Conservation (phyloP, 2,797 vertebrate species). For the Epinephelus malabaricus region DNA sequence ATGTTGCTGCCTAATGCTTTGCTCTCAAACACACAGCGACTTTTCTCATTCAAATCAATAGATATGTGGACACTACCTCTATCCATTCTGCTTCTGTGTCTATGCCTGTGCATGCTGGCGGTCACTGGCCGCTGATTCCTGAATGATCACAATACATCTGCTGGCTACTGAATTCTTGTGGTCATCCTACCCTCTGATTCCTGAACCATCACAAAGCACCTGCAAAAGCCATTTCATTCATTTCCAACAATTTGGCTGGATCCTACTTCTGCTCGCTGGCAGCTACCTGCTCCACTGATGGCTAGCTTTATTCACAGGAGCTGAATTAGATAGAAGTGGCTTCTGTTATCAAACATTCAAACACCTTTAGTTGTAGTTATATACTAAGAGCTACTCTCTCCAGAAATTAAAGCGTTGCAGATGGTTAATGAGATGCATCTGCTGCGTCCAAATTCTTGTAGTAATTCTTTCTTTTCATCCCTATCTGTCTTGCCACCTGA, state of each 20-base stretch:
- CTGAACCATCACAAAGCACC: conserved; percentile 52
- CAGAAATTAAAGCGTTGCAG: conserved; percentile 16
- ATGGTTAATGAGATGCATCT: conserved; percentile 32
- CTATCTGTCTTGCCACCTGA: conserved; percentile 12
- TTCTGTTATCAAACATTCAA: conserved; percentile 37
- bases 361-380: conserved; percentile 26
- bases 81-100: conserved; percentile 17
- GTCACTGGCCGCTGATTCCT: conserved; percentile 51
- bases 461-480: neutral
- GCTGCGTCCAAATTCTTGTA: conserved; percentile 3
- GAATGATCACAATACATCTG: conserved; percentile 57
- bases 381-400: conserved; percentile 11
- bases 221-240: conserved; percentile 50
- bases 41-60: conserved; percentile 47
- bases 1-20: conserved; percentile 43
- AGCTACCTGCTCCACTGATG: conserved; percentile 46
- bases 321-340: conserved; percentile 30
- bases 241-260: conserved; percentile 48
- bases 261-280: conserved; percentile 43
- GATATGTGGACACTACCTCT: conserved; percentile 18
- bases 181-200: conserved; percentile 51
- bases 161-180: conserved; percentile 47
- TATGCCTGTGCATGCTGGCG: conserved; percentile 24
- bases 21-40: conserved; percentile 23
- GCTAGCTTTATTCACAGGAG: conserved; percentile 39